Conservation (phyloP, 2,797 vertebrate species). For the Myotis findleyi region DNA sequence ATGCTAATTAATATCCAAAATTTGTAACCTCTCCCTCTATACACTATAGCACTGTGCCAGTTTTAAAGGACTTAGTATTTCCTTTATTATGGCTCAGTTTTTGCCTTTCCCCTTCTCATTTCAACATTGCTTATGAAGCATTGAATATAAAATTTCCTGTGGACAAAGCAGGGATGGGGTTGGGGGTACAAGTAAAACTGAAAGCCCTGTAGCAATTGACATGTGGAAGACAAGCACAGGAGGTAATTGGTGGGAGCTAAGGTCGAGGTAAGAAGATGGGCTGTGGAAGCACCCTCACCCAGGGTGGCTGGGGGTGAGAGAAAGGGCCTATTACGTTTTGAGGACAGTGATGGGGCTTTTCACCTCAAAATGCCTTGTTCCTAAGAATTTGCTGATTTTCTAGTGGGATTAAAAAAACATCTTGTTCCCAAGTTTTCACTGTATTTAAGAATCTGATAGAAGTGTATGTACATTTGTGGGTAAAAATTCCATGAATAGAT, state of each 20-base stretch:
- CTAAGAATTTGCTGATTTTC: conserved; percentile 30
- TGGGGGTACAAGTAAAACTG: background rate
- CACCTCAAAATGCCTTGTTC: background rate
- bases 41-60: background rate
- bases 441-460: background rate
- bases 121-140: background rate
- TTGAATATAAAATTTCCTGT: background rate
- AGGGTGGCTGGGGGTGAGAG: background rate
- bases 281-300: background rate
- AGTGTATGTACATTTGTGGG: background rate
- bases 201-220: background rate
- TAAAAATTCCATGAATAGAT: background rate
- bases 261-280: background rate
- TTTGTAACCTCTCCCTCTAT: background rate
- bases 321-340: background rate
- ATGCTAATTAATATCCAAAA: background rate
- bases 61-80: background rate
- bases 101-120: background rate
- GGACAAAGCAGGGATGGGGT: background rate
- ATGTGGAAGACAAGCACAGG: background rate
- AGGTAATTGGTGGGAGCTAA: background rate
- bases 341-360: background rate
- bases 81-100: background rate
- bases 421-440: conserved; percentile 17
- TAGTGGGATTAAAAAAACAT: background rate